A percentile compares a stretch with the other conserved stretches of the same genome.
These are phyloP conservation scores for Taurulus bubalis DNA, from an alignment of 2,113 vertebrate species.

Conservation along the genomic window DNA sequence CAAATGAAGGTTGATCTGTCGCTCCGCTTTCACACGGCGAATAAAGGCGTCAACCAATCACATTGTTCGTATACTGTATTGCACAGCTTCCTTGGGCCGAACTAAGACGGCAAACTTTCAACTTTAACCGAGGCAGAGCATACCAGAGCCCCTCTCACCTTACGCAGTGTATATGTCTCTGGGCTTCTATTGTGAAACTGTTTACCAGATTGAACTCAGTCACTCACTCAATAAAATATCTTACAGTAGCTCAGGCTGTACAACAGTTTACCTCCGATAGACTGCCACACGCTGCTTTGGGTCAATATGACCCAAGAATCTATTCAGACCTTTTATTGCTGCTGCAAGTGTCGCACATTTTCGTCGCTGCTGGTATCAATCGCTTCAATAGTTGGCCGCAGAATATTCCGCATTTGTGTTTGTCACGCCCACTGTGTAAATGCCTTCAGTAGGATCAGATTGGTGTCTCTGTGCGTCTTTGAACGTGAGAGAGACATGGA, in stretches of 20 bases:
- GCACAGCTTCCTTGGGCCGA: no score
- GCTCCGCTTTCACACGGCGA: no score
- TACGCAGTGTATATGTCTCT: no score
- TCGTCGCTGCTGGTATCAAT: no score
- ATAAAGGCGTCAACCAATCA: background rate
- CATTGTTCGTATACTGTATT: background rate
- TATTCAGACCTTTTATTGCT: background rate
- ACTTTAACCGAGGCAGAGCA: background rate
- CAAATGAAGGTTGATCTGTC: no score
- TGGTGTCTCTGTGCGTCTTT: background rate
- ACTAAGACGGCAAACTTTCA: background rate
- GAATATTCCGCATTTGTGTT: background rate
- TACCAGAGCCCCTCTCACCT: background rate
- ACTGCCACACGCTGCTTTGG: no score
- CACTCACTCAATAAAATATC: background rate
- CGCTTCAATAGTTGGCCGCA: background rate
- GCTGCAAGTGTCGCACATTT: background rate
- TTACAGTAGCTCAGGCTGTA: background rate
- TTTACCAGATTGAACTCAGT: background rate
- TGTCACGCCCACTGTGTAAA: background rate
- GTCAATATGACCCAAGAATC: no score
- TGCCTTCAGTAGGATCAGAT: slow-evolving; percentile 4
- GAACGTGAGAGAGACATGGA: background rate
- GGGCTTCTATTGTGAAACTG: no score
- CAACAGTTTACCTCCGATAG: no score